phyloP scores from a whole-genome alignment of 2,888 invertebrate genomes.

The Cheilosia scutellata region DNA sequence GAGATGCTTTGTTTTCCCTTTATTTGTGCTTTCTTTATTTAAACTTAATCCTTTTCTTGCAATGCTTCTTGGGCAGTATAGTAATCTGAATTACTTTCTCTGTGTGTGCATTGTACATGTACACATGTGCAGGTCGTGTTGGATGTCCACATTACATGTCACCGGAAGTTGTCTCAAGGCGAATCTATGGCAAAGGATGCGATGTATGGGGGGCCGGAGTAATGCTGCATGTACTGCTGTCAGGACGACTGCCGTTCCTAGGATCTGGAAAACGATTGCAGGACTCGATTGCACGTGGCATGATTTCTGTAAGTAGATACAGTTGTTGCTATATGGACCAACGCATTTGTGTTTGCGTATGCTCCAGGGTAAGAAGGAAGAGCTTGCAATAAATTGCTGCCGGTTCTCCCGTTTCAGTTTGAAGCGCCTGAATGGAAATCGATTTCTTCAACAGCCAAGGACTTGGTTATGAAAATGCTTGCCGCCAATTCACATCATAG shows the following conservation, averaged over 20 bases:
- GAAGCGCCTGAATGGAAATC: slow-evolving; percentile 95
- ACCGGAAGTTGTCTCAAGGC: slow-evolving; percentile 96
- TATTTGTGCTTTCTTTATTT: slow-evolving; percentile 72
- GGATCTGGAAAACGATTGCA: slow-evolving; percentile 97
- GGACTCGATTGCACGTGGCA: slow-evolving; percentile 94
- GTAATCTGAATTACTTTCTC: slow-evolving; percentile 63
- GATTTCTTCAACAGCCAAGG: slow-evolving; percentile 97
- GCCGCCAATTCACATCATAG: slow-evolving; percentile 95
- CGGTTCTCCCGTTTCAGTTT: slow-evolving; percentile 86
- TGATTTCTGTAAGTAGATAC: slow-evolving; percentile 88
- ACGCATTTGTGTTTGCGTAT: slow-evolving; percentile 38
- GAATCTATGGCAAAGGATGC: slow-evolving; percentile 96
- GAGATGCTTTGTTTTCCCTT: slow-evolving; percentile 69
- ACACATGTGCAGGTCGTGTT: slow-evolving; percentile 89
- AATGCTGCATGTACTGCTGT: slow-evolving; percentile 95
- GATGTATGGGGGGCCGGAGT: slow-evolving; percentile 99
- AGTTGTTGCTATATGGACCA: background rate
- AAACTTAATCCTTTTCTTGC: slow-evolving; percentile 69
- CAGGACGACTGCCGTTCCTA: slow-evolving; percentile 97
- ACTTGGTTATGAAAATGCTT: slow-evolving; percentile 96
- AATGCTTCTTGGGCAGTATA: slow-evolving; percentile 63
- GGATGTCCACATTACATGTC: slow-evolving; percentile 99
- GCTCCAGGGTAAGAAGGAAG: background rate
- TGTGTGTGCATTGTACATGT: slow-evolving; percentile 56
- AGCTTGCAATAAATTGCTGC: slow-evolving; percentile 32